Evolutionary conservation across 2,797 vertebrate species (phyloP).

Genomic region (Myotis myotis): DNA sequence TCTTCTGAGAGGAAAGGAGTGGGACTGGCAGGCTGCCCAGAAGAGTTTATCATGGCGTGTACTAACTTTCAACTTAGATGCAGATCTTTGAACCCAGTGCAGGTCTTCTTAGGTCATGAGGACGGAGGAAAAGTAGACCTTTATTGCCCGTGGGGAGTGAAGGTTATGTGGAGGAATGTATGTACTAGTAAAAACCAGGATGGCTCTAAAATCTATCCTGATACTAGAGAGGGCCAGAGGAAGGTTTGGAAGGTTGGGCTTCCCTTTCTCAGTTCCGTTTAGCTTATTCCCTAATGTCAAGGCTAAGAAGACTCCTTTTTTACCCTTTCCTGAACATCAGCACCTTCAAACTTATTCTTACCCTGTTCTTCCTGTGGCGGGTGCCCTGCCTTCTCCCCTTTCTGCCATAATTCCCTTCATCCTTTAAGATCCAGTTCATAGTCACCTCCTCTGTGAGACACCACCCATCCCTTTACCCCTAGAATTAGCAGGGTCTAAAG

Average conservation of each 20-base stretch:
- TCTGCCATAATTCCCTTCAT: not conserved
- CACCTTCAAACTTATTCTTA: not conserved
- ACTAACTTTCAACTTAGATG: not conserved
- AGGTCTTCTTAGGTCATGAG: not conserved
- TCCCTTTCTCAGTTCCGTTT: not conserved
- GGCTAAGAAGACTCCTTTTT: not conserved
- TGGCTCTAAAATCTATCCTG: not conserved
- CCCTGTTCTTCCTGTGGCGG: not conserved
- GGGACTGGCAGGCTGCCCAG: not conserved
- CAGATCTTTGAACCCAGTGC: not conserved
- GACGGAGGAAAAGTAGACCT: not conserved
- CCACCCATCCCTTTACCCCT: not conserved
- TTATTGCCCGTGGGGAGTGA: not conserved
- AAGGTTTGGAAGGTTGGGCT: not conserved
- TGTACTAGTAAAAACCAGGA: not conserved
- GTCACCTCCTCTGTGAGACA: not conserved
- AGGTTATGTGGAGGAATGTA: not conserved
- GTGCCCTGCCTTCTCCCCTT: not conserved
- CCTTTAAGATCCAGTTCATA: not conserved
- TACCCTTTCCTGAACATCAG: not conserved
- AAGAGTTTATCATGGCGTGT: not conserved
- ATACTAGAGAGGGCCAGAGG: not conserved
- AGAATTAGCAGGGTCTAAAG: not conserved
- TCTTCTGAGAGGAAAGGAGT: not conserved
- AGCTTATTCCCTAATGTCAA: not conserved